These are phyloP conservation scores for Lepidocyrtoides sp. DNA, from an alignment of 2,888 invertebrate genomes.

Conservation along the genomic window DNA sequence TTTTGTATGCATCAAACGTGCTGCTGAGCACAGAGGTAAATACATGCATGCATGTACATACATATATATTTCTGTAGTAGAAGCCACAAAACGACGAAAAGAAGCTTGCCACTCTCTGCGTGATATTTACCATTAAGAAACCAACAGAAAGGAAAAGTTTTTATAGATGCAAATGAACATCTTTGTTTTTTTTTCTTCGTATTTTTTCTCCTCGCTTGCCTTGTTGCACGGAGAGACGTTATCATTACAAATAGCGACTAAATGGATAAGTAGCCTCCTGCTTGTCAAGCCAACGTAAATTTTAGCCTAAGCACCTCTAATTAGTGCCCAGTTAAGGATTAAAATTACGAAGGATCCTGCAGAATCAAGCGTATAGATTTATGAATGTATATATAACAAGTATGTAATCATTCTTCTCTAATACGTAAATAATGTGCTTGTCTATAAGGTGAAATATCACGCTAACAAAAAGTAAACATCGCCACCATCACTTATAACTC, in stretches of 20 bases:
- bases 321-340: slow-evolving; percentile 81
- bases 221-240: slow-evolving; percentile 18
- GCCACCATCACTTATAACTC: slow-evolving; percentile 71
- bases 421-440: slow-evolving; percentile 20
- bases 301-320: slow-evolving; percentile 81
- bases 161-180: slow-evolving; percentile 75
- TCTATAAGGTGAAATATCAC: slow-evolving; percentile 69
- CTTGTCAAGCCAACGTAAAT: slow-evolving; percentile 74
- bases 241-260: slow-evolving; percentile 71
- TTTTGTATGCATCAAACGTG: slow-evolving; percentile 25
- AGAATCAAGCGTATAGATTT: slow-evolving; percentile 11
- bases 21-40: slow-evolving; percentile 39
- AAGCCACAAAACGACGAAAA: slow-evolving; percentile 61
- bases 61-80: slow-evolving; percentile 25
- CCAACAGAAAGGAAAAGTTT: slow-evolving; percentile 45
- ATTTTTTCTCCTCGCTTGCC: neutral
- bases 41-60: no score
- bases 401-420: slow-evolving; percentile 11
- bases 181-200: slow-evolving; percentile 43
- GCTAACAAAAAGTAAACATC: slow-evolving; percentile 73
- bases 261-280: slow-evolving; percentile 76
- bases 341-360: slow-evolving; percentile 70
- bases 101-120: slow-evolving; percentile 63
- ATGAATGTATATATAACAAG: neutral
- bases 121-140: slow-evolving; percentile 66